These are phyloP conservation scores for Dilophus febrilis DNA, from an alignment of 2,888 invertebrate genomes.

Conservation along the genomic window DNA sequence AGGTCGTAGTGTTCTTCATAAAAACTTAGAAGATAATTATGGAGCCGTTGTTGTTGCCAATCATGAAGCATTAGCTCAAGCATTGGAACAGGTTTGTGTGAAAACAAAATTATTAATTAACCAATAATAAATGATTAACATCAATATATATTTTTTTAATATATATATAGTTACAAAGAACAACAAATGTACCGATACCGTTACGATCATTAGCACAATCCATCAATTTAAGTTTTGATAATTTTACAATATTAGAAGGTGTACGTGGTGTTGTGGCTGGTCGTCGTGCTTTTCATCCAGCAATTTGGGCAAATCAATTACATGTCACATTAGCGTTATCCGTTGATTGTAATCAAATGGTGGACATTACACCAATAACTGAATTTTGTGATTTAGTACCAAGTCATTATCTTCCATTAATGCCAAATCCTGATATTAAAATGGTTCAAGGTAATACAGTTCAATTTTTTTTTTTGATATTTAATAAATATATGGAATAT, in stretches of 20 bases:
- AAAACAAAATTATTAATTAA: not conserved
- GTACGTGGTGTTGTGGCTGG: conserved; percentile 42
- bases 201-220: conserved; percentile 54
- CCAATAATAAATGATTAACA: not conserved
- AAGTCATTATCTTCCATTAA: conserved; percentile 39
- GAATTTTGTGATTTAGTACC: conserved; percentile 69
- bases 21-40: conserved; percentile 76
- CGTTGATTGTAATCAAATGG: conserved; percentile 40
- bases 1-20: conserved; percentile 67
- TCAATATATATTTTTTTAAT: not conserved
- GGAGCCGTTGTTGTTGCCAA: conserved; percentile 79
- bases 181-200: conserved; percentile 45
- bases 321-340: conserved; percentile 50
- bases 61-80: conserved; percentile 76
- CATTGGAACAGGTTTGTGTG: conserved; percentile 62
- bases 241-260: conserved; percentile 46
- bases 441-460: conserved; percentile 56
- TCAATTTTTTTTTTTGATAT: too few species aligned
- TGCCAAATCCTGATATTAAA: conserved; percentile 41
- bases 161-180: conserved; percentile 44
- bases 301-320: conserved; percentile 50
- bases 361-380: conserved; percentile 52
- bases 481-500: too few species aligned
- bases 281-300: conserved; percentile 56
- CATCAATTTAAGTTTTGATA: conserved; percentile 54